These are phyloP conservation scores for Ophiodon elongatus DNA, from an alignment of 2,113 vertebrate species.

Conservation along the genomic window DNA sequence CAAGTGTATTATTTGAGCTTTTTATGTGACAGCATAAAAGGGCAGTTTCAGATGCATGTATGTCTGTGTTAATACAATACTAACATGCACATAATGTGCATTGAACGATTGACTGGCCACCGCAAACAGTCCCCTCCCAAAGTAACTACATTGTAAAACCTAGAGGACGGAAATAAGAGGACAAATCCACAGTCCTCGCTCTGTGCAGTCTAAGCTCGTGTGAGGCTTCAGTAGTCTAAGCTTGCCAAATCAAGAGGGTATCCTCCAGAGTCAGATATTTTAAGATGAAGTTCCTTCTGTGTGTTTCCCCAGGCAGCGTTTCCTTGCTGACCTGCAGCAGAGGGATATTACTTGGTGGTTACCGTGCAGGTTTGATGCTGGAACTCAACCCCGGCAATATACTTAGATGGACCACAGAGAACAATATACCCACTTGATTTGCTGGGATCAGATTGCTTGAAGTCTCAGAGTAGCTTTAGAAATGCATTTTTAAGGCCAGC, in stretches of 20 bases:
- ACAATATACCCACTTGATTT: neutral
- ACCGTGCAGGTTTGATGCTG: conserved; percentile 1
- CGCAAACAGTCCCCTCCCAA: neutral
- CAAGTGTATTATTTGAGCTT: neutral
- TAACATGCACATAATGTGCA: neutral
- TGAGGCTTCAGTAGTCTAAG: neutral
- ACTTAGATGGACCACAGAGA: neutral
- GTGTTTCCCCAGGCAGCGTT: neutral
- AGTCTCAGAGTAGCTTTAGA: conserved; percentile 5
- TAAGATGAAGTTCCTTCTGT: neutral
- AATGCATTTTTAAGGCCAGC: neutral
- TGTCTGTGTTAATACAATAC: neutral
- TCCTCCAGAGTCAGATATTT: neutral
- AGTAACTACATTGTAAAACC: neutral
- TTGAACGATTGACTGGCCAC: neutral
- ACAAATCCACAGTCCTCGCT: neutral
- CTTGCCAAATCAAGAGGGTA: neutral
- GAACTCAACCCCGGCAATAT: conserved; percentile 4
- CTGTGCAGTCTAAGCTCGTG: neutral
- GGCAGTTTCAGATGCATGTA: neutral
- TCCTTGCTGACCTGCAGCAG: neutral
- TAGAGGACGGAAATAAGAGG: neutral
- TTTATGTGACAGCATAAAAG: neutral
- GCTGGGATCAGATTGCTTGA: neutral
- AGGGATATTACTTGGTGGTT: neutral